Conservation (phyloP, 2,888 invertebrate species). For the Teleogryllus oceanicus region DNA sequence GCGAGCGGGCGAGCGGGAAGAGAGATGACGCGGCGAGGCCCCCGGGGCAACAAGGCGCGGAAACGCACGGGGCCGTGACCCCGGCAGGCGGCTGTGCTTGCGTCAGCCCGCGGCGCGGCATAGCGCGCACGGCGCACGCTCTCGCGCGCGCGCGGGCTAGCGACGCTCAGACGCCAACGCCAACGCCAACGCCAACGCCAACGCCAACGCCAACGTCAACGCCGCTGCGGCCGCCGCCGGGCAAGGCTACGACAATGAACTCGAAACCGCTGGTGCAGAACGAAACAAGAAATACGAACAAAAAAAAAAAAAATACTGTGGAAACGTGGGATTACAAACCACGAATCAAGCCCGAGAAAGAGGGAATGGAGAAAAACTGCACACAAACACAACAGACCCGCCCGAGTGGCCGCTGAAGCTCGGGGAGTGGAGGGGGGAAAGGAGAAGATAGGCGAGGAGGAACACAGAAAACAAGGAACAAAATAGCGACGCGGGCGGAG, state of each 20-base stretch:
- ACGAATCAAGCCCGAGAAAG: constrained; percentile 21
- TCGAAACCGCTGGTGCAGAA: constrained; percentile 29
- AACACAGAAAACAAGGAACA: too few relatives aligned
- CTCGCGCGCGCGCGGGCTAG: too few relatives aligned
- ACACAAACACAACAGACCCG: neutral
- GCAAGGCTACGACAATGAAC: constrained; percentile 29
- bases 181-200: too few relatives aligned
- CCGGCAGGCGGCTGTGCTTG: neutral
- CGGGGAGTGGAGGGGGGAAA: neutral
- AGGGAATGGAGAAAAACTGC: neutral
- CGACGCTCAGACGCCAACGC: too few relatives aligned
- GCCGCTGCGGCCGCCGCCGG: neutral
- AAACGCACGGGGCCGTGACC: neutral
- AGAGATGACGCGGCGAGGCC: too few relatives aligned
- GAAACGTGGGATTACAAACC: constrained; percentile 31
- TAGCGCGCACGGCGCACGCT: neutral
- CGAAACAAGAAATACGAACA: neutral
- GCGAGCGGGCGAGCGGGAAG: too few relatives aligned
- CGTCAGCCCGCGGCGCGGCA: neutral
- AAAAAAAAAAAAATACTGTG: neutral
- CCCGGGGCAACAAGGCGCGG: too few relatives aligned
- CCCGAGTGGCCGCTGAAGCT: neutral
- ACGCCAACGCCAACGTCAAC: too few relatives aligned
- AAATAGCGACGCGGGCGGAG: constrained; percentile 20
- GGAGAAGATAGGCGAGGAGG: neutral